Conservation (phyloP, 2,888 invertebrate species). For the Caenorhabditis becei region DNA sequence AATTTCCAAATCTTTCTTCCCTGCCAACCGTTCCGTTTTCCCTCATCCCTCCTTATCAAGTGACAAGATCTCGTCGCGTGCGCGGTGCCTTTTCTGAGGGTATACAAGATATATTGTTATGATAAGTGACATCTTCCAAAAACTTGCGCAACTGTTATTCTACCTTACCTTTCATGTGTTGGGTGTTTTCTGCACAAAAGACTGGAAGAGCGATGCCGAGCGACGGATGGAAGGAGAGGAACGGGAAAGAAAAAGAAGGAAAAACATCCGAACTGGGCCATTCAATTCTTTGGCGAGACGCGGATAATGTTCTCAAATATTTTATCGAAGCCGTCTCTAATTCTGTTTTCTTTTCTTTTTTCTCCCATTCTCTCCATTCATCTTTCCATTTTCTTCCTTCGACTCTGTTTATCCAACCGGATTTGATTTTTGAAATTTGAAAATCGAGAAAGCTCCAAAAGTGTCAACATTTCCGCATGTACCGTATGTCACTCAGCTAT, state of each 20-base stretch:
- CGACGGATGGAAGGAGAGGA: constrained; percentile 9
- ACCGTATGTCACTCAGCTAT: neutral
- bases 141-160: constrained; percentile 16
- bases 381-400: constrained; percentile 6
- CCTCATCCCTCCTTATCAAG: constrained; percentile 29
- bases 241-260: constrained; percentile 29
- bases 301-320: constrained; percentile 54
- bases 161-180: neutral
- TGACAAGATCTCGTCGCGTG: constrained; percentile 55
- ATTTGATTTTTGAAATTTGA: constrained; percentile 37
- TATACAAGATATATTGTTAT: constrained; percentile 63
- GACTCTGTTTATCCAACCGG: constrained; percentile 24
- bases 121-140: constrained; percentile 48
- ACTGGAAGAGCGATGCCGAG: neutral
- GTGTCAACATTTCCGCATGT: neutral
- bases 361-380: neutral
- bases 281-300: constrained; percentile 30
- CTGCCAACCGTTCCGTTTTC: constrained; percentile 41
- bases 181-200: neutral
- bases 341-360: constrained; percentile 34
- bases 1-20: neutral
- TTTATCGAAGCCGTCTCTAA: constrained; percentile 45
- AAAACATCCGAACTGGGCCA: constrained; percentile 46
- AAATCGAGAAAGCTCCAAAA: neutral
- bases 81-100: constrained; percentile 44